Evolutionary conservation across 2,113 vertebrate species (phyloP).

Genomic region (Hypomesus transpacificus): DNA sequence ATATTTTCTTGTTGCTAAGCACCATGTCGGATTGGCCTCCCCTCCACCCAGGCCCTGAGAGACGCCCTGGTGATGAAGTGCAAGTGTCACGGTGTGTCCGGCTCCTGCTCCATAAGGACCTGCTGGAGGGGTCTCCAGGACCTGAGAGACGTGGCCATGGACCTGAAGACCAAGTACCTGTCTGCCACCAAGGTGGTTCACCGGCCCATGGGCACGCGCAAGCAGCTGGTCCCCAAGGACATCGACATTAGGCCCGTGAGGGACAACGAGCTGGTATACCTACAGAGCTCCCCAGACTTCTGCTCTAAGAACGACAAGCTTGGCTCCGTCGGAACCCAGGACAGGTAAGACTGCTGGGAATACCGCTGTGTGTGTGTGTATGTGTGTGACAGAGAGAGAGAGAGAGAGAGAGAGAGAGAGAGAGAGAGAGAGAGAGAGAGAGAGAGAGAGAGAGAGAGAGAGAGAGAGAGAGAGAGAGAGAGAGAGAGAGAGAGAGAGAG

Average conservation of each 20-base stretch:
- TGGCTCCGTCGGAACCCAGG: constrained; percentile 92
- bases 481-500: too few relatives aligned
- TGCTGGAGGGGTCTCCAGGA: constrained; percentile 97
- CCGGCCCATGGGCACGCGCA: constrained; percentile 91
- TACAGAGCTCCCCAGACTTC: constrained; percentile 95
- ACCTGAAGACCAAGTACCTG: constrained; percentile 94
- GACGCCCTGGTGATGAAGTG: constrained; percentile 95
- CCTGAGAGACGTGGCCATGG: constrained; percentile 85
- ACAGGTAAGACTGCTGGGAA: constrained; percentile 77
- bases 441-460: too few relatives aligned
- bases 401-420: too few relatives aligned
- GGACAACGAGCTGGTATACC: constrained; percentile 94
- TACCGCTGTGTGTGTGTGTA: background rate
- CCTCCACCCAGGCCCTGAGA: constrained; percentile 74
- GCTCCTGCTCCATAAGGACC: constrained; percentile 96
- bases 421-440: too few relatives aligned
- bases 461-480: too few relatives aligned
- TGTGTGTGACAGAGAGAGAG: background rate
- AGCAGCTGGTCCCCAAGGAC: constrained; percentile 98
- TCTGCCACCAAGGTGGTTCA: constrained; percentile 97
- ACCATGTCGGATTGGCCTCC: background rate
- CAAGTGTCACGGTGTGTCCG: constrained; percentile 97
- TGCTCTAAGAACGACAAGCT: constrained; percentile 91
- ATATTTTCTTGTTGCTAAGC: background rate
- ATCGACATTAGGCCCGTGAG: constrained; percentile 92